A percentile compares a stretch with the other conserved stretches of the same genome.
These are phyloP conservation scores for Paguma larvata DNA, from an alignment of 2,797 vertebrate genomes.

Conservation along the genomic window DNA sequence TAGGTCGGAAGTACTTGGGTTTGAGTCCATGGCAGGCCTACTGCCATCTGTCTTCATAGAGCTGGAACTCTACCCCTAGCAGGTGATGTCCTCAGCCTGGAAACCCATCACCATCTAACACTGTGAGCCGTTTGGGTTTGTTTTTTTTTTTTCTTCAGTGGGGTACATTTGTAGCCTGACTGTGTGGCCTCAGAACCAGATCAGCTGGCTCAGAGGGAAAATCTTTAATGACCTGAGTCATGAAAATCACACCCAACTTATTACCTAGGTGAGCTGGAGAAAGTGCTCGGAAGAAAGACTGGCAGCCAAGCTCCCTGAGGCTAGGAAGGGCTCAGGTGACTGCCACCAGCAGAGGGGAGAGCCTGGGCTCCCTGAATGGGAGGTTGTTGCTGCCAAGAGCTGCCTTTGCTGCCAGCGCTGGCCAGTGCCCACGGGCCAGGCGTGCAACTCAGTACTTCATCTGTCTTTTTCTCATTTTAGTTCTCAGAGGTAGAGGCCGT, in stretches of 20 bases:
- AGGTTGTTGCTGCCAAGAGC: not conserved
- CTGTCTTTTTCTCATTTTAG: not conserved
- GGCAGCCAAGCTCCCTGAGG: conserved; percentile 55
- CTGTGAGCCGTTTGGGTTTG: conserved; percentile 46
- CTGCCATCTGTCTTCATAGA: conserved; percentile 60
- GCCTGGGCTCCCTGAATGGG: not conserved
- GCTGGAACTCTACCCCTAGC: conserved; percentile 30
- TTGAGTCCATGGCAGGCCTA: conserved; percentile 50
- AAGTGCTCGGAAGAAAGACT: conserved; percentile 18
- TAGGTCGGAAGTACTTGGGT: conserved; percentile 39
- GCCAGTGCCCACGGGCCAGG: not conserved
- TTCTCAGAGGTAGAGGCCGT: not conserved
- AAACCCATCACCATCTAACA: conserved; percentile 41
- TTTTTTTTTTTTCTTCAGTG: not conserved
- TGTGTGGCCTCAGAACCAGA: not conserved
- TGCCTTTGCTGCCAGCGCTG: not conserved
- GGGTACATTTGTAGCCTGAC: not conserved
- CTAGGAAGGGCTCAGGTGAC: not conserved
- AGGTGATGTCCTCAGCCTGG: conserved; percentile 40
- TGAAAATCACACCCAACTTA: conserved; percentile 63
- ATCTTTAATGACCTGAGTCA: conserved; percentile 35
- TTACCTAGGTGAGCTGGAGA: conserved; percentile 22
- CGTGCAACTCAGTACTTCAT: not conserved
- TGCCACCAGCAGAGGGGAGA: not conserved
- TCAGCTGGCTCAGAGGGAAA: conserved; percentile 50